Conservation (phyloP, 2,797 vertebrate species). For the Clarias laeviceps region DNA sequence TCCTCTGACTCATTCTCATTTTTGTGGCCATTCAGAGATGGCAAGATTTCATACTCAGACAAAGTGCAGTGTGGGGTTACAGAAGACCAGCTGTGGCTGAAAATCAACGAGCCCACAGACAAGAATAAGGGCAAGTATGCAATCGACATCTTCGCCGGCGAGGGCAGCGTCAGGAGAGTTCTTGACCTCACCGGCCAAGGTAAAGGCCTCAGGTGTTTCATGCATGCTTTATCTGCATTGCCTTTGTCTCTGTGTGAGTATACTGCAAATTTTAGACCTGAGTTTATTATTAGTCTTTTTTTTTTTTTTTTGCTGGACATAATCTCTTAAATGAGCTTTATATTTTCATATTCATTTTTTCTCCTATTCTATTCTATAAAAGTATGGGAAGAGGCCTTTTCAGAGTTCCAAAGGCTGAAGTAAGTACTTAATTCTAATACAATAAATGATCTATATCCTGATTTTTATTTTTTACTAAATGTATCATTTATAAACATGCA, state of each 20-base stretch:
- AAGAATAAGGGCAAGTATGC: constrained; percentile 95
- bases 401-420: constrained; percentile 98
- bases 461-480: background rate
- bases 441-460: background rate
- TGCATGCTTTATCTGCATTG: constrained; percentile 18
- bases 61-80: constrained; percentile 89
- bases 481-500: background rate
- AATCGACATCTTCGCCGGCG: constrained; percentile 93
- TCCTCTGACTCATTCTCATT: constrained; percentile 22
- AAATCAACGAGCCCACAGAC: constrained; percentile 97
- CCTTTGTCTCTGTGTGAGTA: background rate
- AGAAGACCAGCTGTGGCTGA: constrained; percentile 93
- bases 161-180: constrained; percentile 80
- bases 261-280: background rate
- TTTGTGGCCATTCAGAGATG: constrained; percentile 73
- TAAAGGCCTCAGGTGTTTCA: constrained; percentile 63
- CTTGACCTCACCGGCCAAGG: constrained; percentile 91
- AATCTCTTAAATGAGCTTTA: background rate
- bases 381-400: constrained; percentile 93
- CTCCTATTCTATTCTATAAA: constrained; percentile 47
- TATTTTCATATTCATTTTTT: background rate
- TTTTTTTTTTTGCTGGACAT: background rate
- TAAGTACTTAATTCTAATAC: constrained; percentile 75
- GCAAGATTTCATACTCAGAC: constrained; percentile 87
- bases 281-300: background rate